phyloP scores from a whole-genome alignment of 2,113 vertebrate species.

The Bubo bubo region DNA sequence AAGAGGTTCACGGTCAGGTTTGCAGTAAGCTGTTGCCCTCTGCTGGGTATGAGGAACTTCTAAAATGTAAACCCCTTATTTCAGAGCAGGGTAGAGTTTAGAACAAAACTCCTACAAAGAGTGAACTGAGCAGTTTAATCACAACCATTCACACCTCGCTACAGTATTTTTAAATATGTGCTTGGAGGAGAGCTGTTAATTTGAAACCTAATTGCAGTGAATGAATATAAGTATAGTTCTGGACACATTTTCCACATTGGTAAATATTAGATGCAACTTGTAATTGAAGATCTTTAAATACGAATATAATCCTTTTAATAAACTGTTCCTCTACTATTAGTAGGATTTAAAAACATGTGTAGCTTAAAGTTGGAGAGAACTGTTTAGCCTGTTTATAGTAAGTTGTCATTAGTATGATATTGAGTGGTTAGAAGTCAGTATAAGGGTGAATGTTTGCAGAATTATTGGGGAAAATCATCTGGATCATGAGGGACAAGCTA shows the following conservation, averaged over 20 bases:
- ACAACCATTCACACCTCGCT: not conserved
- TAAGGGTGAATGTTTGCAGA: not conserved
- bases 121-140: not conserved
- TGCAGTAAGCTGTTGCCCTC: constrained; percentile 67
- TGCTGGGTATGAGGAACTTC: constrained; percentile 11
- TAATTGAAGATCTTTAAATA: not conserved
- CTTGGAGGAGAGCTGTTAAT: not conserved
- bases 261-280: not conserved
- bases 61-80: rapidly evolving
- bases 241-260: rapidly evolving
- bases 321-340: not conserved
- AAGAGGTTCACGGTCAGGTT: not conserved
- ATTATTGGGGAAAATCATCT: not conserved
- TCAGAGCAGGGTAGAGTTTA: not conserved
- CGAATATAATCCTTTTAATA: not conserved
- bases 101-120: not conserved
- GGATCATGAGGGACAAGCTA: not conserved
- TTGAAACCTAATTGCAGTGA: not conserved
- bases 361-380: not conserved
- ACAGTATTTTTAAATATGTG: not conserved
- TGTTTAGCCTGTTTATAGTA: not conserved
- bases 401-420: not conserved
- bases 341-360: not conserved
- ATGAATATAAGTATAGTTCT: not conserved
- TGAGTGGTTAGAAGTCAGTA: not conserved